Evolutionary conservation across 2,888 invertebrate species (phyloP), one percentile per base, ranked within the genome.

Genomic region (Trichogramma dendrolimi): DNA sequence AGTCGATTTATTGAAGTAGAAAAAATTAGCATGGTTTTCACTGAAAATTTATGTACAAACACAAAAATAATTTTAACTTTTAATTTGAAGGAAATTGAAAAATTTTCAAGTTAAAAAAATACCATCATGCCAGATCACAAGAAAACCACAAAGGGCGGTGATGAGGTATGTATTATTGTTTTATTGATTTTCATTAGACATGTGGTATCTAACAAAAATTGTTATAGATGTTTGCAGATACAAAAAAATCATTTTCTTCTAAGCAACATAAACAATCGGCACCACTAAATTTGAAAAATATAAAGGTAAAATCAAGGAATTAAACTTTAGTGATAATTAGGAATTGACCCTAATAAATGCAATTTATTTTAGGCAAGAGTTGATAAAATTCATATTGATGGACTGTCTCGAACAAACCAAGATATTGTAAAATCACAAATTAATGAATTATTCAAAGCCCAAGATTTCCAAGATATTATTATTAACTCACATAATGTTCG

Each of bases 391-490:
- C 87, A 92, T 70, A 85, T 97, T 55, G 91, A 92, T 73, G 96
- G 96, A 0, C 79, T 97, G 11, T 82, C 81, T 47, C 83, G 95
- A 63, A 97, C 96, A 1, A 92, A 93, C 78, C 91, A 95, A 77
- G 96, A 96, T 74, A 87, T 96, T 69, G 83, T 97, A 44, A 83
- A 86, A 69, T 85, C 87, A 70, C 89, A 91, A 41, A 87, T 96
- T 0, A 83, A 87, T 60, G 91, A 91, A 6, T 82, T 98, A 14
- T 94, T 97, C 79, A 86, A 86, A 67, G 92, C 93, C 0, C 83
- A 83, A 6, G 92, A 91, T 80, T 94, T 98, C 75, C 88, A 92
- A 75, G 92, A 96, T 74, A 89, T 95, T 65, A 86, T 90, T 69
- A 71, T 87, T 41, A 83, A 85, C 67, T 85, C 87, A 0, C 86